Evolutionary conservation across 2,113 vertebrate species (phyloP).

Genomic region (Petrocephalus microphthalmus): DNA sequence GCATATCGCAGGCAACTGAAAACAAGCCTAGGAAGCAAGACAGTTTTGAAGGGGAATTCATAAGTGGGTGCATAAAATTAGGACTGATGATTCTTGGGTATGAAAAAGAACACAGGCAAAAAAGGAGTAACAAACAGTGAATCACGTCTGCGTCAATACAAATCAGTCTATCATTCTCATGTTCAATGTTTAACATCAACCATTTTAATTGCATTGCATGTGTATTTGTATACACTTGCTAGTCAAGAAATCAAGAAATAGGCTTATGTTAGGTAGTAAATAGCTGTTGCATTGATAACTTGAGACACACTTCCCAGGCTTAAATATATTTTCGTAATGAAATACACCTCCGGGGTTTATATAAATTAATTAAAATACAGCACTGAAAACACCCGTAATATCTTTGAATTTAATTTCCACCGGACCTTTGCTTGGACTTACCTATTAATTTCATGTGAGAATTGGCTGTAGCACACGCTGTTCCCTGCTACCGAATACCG

Average conservation of each 20-base stretch:
- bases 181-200: too few relatives aligned
- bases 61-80: not conserved
- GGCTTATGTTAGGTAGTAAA: not conserved
- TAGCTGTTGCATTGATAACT: not conserved
- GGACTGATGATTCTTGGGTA: not conserved
- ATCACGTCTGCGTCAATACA: not conserved
- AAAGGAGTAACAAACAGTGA: not conserved
- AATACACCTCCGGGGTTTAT: not conserved
- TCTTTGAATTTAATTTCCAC: not conserved
- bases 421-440: not conserved
- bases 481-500: not conserved
- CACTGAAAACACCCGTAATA: not conserved
- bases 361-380: not conserved
- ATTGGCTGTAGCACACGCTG: not conserved
- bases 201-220: not conserved
- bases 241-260: not conserved
- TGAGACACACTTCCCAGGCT: not conserved
- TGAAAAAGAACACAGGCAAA: not conserved
- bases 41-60: not conserved
- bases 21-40: constrained; percentile 77
- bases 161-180: not conserved
- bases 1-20: constrained; percentile 84
- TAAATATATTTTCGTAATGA: not conserved
- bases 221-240: not conserved
- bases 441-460: not conserved